phyloP scores from a whole-genome alignment of 2,113 vertebrate genomes.

The Psilopogon haemacephalus region DNA sequence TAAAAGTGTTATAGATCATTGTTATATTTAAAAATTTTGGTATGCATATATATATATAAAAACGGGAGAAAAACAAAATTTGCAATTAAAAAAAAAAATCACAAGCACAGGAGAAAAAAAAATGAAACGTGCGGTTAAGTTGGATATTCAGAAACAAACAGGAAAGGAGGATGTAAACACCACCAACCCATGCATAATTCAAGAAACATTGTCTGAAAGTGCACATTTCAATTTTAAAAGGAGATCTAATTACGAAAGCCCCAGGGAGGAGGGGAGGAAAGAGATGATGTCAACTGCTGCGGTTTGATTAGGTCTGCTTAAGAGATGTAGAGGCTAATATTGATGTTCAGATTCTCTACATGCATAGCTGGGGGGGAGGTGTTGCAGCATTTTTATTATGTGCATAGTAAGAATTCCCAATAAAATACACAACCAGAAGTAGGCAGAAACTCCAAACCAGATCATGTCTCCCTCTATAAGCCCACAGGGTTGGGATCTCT shows the following conservation, averaged over 20 bases:
- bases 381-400: neutral
- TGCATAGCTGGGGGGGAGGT: neutral
- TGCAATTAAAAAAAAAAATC: too few relatives aligned
- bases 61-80: too few relatives aligned
- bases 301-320: neutral
- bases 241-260: neutral
- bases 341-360: neutral
- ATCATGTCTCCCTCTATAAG: neutral
- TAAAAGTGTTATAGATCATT: too few relatives aligned
- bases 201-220: neutral
- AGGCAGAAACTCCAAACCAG: neutral
- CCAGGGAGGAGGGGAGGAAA: neutral
- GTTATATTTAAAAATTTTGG: too few relatives aligned
- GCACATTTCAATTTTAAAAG: neutral
- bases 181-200: neutral
- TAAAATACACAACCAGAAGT: neutral
- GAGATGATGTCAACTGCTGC: neutral
- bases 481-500: neutral
- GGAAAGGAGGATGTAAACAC: neutral
- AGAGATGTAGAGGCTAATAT: neutral
- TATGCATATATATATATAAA: too few relatives aligned
- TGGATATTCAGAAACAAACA: neutral
- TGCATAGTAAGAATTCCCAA: neutral
- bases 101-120: neutral
- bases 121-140: neutral